Evolutionary conservation across 2,888 invertebrate genomes (phyloP), one percentile per base, ranked within the genome.

Genomic region (Pheosia tremula): DNA sequence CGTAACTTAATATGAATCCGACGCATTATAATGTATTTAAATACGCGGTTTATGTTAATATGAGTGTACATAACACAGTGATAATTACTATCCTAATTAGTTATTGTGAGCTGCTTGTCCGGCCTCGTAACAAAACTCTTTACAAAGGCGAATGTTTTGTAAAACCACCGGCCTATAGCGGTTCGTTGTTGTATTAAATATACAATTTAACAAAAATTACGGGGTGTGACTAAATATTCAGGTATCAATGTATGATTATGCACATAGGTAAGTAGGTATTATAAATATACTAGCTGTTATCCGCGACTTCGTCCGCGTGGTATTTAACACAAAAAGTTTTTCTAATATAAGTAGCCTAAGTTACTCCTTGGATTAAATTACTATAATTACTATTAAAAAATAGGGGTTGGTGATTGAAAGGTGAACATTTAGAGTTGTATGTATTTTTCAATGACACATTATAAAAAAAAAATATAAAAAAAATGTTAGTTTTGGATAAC

Each of bases 51-150:
- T 64, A 69, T 67, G 71, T 60, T 63, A 67, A 74, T 71, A 63
- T 52, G 52, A 57, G 41, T 41, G 8, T 59, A 36, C 38, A 62
- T 67, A 68, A 71, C 57, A 71, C 68, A 56, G 68, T 68, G 71
- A 70, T 77, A 77, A 74, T 68, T 73, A 72, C 38, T 63, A 64
- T 58, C 72, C 54, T 76, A 74, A 78, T 76, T 77, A 75, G 63
- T 69, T 71, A 74, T 70, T 67, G 62, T 62, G 72, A 71, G 68
- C 65, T 74, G 66, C 60, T 58, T 58, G 66, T 55, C 64, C 62
- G 50, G 70, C 62, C 64, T 59, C 59, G 63, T 57, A 63, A 78
- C 69, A 71, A 74, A 77, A 67, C 65, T 69, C 55, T 67, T 56
- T 63, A 67, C 64, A 63, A 59, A 66, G 60, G 56, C 67, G 63